phyloP scores from a whole-genome alignment of 2,797 vertebrate genomes.

The Trachurus trachurus region DNA sequence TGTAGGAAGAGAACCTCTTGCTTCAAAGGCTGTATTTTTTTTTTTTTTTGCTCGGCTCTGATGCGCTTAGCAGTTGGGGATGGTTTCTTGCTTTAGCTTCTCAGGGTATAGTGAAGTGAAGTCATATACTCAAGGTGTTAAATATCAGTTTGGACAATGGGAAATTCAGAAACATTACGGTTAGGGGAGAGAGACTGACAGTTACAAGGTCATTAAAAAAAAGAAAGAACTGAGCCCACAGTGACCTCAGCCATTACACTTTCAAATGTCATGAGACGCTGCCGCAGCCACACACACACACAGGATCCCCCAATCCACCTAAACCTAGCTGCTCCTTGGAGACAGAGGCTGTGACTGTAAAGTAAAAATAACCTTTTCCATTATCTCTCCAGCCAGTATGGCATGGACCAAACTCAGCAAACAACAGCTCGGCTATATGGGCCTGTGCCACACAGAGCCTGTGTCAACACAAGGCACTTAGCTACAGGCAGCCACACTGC shows the following conservation, averaged over 20 bases:
- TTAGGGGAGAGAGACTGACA: background rate
- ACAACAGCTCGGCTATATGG: slow-evolving; percentile 69
- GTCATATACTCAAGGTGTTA: background rate
- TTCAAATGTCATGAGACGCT: slow-evolving; percentile 65
- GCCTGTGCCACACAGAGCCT: slow-evolving; percentile 61
- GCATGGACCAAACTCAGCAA: slow-evolving; percentile 65
- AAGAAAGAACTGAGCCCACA: background rate
- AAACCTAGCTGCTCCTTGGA: slow-evolving; percentile 53
- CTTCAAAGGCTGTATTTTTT: slow-evolving; percentile 45
- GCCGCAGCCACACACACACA: slow-evolving; percentile 36
- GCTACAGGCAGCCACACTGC: slow-evolving; percentile 61
- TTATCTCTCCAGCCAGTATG: slow-evolving; percentile 70
- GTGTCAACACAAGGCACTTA: slow-evolving; percentile 72
- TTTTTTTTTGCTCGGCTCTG: slow-evolving; percentile 24
- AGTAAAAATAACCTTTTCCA: slow-evolving; percentile 72
- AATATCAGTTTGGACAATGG: background rate
- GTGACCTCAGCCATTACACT: slow-evolving; percentile 43
- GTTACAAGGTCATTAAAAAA: slow-evolving; percentile 13
- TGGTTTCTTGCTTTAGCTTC: slow-evolving; percentile 15
- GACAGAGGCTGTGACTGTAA: slow-evolving; percentile 56
- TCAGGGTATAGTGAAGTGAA: background rate
- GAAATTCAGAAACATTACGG: background rate
- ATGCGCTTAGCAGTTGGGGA: slow-evolving; percentile 13
- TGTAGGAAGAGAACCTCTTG: slow-evolving; percentile 34
- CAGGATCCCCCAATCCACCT: slow-evolving; percentile 40